Conservation (phyloP, 2,888 invertebrate species). For the Nemotelus nigrinus region DNA sequence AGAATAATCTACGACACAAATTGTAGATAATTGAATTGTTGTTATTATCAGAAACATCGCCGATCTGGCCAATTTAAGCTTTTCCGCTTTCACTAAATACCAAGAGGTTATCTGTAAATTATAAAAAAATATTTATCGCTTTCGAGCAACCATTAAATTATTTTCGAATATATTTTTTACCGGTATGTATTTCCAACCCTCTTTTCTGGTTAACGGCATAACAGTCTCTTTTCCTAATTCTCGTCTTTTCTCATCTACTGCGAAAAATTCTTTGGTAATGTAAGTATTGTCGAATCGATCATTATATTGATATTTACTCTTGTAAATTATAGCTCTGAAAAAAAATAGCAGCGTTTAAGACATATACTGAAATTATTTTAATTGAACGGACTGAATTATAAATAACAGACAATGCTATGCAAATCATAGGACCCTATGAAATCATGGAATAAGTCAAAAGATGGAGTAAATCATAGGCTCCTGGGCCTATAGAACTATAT, state of each 20-base stretch:
- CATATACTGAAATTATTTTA: neutral
- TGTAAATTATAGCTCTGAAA: constrained; percentile 75
- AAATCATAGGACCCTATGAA: neutral
- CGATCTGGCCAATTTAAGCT: constrained; percentile 55
- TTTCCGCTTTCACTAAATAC: constrained; percentile 58
- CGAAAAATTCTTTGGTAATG: constrained; percentile 72
- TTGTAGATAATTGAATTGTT: constrained; percentile 76
- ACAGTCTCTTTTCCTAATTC: constrained; percentile 71
- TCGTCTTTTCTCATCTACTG: constrained; percentile 72
- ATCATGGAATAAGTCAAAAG: neutral
- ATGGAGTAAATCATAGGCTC: neutral
- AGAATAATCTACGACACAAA: constrained; percentile 80
- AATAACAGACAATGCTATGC: too few species aligned
- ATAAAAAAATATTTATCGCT: neutral
- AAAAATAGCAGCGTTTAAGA: constrained; percentile 6
- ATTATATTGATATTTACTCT: constrained; percentile 75
- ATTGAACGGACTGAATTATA: neutral
- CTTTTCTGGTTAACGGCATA: constrained; percentile 74
- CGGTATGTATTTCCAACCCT: constrained; percentile 71
- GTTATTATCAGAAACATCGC: constrained; percentile 72
- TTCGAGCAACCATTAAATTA: neutral
- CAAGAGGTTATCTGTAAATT: constrained; percentile 57
- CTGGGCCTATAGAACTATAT: neutral
- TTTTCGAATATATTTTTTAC: constrained; percentile 59
- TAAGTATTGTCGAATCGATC: constrained; percentile 79